Evolutionary conservation across 2,888 invertebrate species (phyloP).

Genomic region (Allacma fusca): DNA sequence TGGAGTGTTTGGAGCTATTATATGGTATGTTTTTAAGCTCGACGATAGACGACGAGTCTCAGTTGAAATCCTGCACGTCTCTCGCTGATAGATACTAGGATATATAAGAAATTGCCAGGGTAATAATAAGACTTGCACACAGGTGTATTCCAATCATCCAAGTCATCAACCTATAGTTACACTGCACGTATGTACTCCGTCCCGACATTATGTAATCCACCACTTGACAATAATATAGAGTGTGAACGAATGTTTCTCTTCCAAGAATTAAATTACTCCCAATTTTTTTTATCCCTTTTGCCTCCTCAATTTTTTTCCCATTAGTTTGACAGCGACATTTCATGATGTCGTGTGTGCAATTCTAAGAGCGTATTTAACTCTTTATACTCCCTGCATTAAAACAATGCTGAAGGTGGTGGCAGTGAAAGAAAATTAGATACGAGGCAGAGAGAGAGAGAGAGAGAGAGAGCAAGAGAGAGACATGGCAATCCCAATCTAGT

Average conservation of each 20-base stretch:
- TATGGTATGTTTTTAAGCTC: no score
- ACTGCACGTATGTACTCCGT: background rate
- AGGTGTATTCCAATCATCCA: constrained; percentile 3
- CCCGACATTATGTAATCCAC: constrained; percentile 2
- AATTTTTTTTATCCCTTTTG: background rate
- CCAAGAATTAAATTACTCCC: constrained; percentile 20
- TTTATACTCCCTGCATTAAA: background rate
- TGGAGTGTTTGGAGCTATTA: no score
- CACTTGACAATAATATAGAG: constrained; percentile 33
- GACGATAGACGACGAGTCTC: no score
- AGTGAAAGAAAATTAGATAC: background rate
- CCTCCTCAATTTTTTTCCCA: background rate
- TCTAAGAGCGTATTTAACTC: constrained; percentile 6
- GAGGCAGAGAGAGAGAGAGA: constrained; percentile 9
- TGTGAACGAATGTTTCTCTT: constrained; percentile 25
- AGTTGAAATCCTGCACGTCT: no score
- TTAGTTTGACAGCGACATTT: constrained; percentile 1
- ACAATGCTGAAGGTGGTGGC: background rate
- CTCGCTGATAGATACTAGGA: no score
- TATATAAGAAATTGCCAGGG: no score
- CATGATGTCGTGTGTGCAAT: background rate
- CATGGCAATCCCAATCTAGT: background rate
- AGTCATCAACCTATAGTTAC: constrained; percentile 3
- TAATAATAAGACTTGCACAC: background rate
- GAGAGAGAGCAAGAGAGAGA: background rate